Evolutionary conservation across 2,888 invertebrate species (phyloP), one percentile per base, ranked within the genome.

Genomic region (Petrolisthes cinctipes): DNA sequence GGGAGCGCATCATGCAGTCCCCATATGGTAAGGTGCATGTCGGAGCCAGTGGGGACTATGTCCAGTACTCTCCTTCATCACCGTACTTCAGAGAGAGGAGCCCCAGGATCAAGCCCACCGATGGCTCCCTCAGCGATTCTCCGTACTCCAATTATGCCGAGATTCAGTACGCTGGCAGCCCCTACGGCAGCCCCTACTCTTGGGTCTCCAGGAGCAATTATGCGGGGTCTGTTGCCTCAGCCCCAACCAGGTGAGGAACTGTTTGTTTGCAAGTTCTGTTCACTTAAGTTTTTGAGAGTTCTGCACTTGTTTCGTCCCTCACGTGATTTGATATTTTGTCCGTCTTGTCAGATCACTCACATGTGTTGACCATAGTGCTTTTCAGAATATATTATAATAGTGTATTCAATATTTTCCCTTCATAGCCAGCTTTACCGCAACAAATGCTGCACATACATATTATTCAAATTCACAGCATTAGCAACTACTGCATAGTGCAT

Each of bases 111-210:
- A 93, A 93, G 91, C 93, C 91, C 86, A 92, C 93, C 37, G 93
- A 93, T 53, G 97, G 97, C 51, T 97, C 97, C 90, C 94, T 97
- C 66, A 97, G 97, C 83, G 97, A 97, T 92, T 91, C 91, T 53
- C 91, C 91, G 14, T 91, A 92, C 85, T 89, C 91, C 57, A 89
- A 89, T 71, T 91, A 91, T 88, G 86, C 89, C 66, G 91, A 91
- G 56, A 73, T 91, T 68, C 91, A 93, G 90, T 93, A 92, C 66
- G 92, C 86, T 23, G 91, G 91, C 37, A 88, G 91, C 7, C 91
- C 89, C 14, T 89, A 90, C 61, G 89, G 92, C 89, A 96, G 96
- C 92, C 96, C 96, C 0, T 97, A 97, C 92, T 96, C 96, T 91
- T 97, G 97, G 97, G 94, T 97, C 92, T 95, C 97, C 73, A 73